Percentiles rank a stretch among this genome's conserved stretches.
phyloP scores from a whole-genome alignment of 2,113 vertebrate species.

The Grantiella picta region DNA sequence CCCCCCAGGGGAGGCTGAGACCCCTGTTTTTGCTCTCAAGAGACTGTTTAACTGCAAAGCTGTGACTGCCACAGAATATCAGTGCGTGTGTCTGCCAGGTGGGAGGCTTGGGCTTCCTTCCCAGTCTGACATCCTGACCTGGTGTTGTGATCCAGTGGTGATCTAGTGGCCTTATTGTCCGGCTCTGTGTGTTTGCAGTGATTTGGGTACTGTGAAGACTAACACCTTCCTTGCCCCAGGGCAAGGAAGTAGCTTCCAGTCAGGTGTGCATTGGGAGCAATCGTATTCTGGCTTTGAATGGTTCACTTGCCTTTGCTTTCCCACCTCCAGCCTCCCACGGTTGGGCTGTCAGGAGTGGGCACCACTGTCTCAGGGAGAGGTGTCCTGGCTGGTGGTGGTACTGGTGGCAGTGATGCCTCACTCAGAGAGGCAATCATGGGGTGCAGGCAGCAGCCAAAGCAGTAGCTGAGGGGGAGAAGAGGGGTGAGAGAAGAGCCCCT shows the following conservation, averaged over 20 bases:
- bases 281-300: background rate
- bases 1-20: background rate
- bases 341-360: background rate
- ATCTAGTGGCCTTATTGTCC: background rate
- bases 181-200: background rate
- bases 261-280: background rate
- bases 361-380: accelerated
- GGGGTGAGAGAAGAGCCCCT: conserved; percentile 68
- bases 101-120: background rate
- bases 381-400: background rate
- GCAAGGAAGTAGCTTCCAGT: background rate
- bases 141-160: background rate
- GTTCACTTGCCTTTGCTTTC: background rate
- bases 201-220: background rate
- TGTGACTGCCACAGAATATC: background rate
- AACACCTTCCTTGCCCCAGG: background rate
- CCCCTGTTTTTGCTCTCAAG: background rate
- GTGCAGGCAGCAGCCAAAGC: background rate
- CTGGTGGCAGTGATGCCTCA: background rate
- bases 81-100: background rate
- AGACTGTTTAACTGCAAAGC: background rate
- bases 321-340: accelerated
- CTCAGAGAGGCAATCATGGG: background rate
- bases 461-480: conserved; percentile 51
- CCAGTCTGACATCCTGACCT: background rate